Percentiles rank a stretch among this genome's conserved stretches.
Evolutionary conservation across 2,797 vertebrate genomes (phyloP).

Genomic region (Sardinella longiceps): DNA sequence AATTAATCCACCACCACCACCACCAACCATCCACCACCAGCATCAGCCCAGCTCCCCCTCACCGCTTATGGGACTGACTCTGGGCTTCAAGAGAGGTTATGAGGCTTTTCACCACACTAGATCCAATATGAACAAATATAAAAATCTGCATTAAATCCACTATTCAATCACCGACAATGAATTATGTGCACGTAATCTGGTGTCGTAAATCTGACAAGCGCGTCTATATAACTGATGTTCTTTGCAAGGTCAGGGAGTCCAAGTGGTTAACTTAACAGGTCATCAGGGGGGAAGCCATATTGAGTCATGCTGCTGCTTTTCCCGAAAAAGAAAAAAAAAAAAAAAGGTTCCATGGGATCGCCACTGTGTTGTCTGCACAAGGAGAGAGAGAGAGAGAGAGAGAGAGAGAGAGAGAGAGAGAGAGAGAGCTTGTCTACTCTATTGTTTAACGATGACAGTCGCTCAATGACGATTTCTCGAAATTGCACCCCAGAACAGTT

Average conservation of each 20-base stretch:
- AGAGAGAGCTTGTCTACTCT: not conserved
- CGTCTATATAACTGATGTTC: not conserved
- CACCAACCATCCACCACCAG: slow-evolving; percentile 47
- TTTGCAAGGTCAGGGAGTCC: not conserved
- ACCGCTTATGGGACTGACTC: not conserved
- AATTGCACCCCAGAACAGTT: not conserved
- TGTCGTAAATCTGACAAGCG: not conserved
- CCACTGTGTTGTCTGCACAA: not conserved
- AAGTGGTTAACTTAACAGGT: slow-evolving; percentile 7
- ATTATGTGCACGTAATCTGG: not conserved
- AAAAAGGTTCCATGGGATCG: not conserved
- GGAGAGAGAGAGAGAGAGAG: not conserved
- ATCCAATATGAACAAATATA: not conserved
- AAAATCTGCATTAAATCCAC: not conserved
- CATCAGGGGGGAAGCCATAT: not conserved
- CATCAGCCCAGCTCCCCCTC: not conserved
- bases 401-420: not conserved
- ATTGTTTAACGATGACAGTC: not conserved
- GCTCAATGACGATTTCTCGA: not conserved
- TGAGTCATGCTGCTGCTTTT: not conserved
- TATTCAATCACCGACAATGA: not conserved
- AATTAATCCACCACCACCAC: not conserved
- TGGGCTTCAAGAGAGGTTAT: not conserved
- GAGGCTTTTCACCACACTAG: not conserved
- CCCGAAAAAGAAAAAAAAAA: too few relatives aligned